phyloP scores from a whole-genome alignment of 2,888 invertebrate genomes.

The Syrista parreyssii region DNA sequence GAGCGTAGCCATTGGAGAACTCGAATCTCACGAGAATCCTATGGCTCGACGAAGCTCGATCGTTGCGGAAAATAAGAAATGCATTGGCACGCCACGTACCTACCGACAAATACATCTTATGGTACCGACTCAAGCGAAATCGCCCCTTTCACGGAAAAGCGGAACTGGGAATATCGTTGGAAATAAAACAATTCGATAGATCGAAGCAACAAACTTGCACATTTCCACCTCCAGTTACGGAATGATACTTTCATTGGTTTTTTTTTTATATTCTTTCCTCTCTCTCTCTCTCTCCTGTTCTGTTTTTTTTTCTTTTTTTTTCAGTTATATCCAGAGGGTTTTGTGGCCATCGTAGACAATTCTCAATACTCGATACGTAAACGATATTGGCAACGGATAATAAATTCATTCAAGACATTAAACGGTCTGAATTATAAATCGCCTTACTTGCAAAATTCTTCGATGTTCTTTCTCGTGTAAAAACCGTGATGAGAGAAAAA shows the following conservation, averaged over 20 bases:
- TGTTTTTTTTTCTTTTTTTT: not conserved
- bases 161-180: not conserved
- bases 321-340: not conserved
- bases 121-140: conserved; percentile 29
- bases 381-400: not conserved
- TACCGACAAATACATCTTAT: not conserved
- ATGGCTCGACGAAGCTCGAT: not conserved
- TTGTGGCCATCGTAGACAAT: not conserved
- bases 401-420: not conserved
- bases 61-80: conserved; percentile 3
- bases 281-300: not conserved
- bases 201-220: not conserved
- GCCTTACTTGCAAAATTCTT: not conserved
- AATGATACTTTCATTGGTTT: not conserved
- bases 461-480: not conserved
- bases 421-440: not conserved
- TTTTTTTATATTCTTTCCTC: conserved; percentile 5
- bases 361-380: not conserved
- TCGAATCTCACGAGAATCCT: not conserved
- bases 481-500: not conserved
- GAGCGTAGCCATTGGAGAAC: not conserved
- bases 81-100: conserved; percentile 2
- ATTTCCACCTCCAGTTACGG: not conserved
- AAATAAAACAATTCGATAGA: conserved; percentile 3
- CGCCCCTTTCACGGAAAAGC: conserved; percentile 23